phyloP scores from a whole-genome alignment of 2,888 invertebrate genomes.

The Macropis europaea region DNA sequence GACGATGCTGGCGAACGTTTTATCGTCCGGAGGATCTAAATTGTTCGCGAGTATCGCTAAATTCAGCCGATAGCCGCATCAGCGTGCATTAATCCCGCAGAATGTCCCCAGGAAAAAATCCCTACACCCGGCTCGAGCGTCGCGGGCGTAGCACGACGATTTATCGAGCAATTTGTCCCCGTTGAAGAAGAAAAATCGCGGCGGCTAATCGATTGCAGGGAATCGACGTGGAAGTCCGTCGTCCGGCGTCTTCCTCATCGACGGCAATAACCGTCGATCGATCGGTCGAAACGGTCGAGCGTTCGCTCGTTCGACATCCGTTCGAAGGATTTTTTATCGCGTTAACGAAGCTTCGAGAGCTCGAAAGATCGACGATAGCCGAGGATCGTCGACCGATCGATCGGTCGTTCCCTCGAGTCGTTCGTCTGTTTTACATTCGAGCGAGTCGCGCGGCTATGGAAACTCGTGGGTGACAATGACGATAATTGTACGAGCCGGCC shows the following conservation, averaged over 20 bases:
- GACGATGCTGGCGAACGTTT: no score
- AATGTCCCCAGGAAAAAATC: no score
- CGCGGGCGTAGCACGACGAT: conserved; percentile 14
- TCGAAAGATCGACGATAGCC: no score
- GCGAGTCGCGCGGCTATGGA: conserved; percentile 40
- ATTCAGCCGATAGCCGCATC: no score
- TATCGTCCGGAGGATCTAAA: no score
- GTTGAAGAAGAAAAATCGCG: conserved; percentile 9
- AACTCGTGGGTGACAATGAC: conserved; percentile 68
- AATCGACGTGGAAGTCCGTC: conserved; percentile 33
- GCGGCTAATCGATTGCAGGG: conserved; percentile 40
- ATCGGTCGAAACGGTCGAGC: conserved; percentile 34
- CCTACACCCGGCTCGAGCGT: neutral
- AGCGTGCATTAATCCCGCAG: no score
- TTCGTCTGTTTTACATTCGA: neutral
- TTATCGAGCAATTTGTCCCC: conserved; percentile 31
- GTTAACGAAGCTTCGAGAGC: conserved; percentile 57
- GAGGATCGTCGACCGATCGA: conserved; percentile 54
- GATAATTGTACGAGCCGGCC: conserved; percentile 49
- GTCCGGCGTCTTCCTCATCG: conserved; percentile 29
- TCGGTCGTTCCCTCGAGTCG: conserved; percentile 39
- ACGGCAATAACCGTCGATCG: conserved; percentile 61
- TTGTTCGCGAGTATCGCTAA: no score
- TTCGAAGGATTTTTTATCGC: conserved; percentile 56
- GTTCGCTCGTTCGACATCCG: conserved; percentile 20